Evolutionary conservation across 2,888 invertebrate species (phyloP), one percentile per base, ranked within the genome.

Genomic region (Digitonthophagus gazella): DNA sequence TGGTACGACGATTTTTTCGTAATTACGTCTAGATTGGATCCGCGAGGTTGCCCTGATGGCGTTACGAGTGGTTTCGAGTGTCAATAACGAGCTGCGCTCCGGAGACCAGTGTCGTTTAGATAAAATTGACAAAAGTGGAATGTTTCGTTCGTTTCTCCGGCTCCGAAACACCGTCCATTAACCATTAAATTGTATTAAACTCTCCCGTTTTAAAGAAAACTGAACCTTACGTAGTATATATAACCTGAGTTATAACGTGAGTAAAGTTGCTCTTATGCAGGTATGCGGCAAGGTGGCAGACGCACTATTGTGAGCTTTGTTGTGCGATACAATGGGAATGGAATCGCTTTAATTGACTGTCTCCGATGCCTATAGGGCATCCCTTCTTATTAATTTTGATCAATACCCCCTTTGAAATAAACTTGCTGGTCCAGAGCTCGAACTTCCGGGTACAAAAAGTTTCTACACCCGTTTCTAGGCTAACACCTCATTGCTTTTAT

Each of bases 1-100:
- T 58, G 44, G 28, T 18, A 57, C 57, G 57, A 16, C 20, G 67
- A 58, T 67, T 67, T 67, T 67, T 67, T 67, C 58, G 22, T 67
- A 67, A 67, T 67, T 67, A 67, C 44, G 67, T 22, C 15, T 58
- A 67, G 67, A 67, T 67, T 67, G 67, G 58, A 67, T 67, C 58
- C 58, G 58, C 67, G 22, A 57, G 67, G 28, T n/a, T 22, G 14
- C 22, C 11, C 67, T 67, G 67, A 67, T 67, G 67, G 58, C 67
- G 57, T 67, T 67, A 28, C 58, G 67, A 67, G 67, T 58, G 67
- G 22, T 58, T 67, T 67, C 67, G 22, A 58, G 67, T 58, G 58
- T 58, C 67, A 67, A 67, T 67, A 67, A 67, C 58, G 67, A 67
- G 18, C 66, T 58, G n/a, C 19, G 18, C 16, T 18, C 58, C 18